phyloP scores from a whole-genome alignment of 2,113 vertebrate genomes.

The Dipodomys ordii region DNA sequence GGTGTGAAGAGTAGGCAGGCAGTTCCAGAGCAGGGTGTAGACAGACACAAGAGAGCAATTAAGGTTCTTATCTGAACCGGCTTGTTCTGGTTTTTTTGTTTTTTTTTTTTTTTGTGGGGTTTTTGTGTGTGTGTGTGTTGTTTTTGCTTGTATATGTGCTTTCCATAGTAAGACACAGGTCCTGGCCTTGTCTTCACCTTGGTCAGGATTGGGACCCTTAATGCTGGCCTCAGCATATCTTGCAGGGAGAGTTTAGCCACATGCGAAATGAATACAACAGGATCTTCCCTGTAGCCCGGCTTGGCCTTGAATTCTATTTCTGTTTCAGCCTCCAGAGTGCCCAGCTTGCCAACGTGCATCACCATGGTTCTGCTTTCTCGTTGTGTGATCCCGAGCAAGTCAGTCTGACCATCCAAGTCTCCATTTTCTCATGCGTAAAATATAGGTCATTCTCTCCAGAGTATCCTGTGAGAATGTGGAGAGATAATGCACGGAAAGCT shows the following conservation, averaged over 20 bases:
- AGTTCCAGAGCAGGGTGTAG: background rate
- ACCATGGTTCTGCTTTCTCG: background rate
- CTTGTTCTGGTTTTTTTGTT: accelerated
- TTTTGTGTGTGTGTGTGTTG: too few relatives aligned
- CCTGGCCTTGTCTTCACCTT: background rate
- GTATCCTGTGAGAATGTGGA: background rate
- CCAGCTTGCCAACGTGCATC: too few relatives aligned
- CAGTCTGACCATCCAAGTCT: background rate
- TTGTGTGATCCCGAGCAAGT: background rate
- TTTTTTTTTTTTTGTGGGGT: too few relatives aligned
- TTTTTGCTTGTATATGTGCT: background rate
- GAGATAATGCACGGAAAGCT: background rate
- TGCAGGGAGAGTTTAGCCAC: background rate
- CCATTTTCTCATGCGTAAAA: background rate
- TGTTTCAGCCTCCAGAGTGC: too few relatives aligned
- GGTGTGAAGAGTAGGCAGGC: constrained; percentile 8
- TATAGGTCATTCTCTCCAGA: background rate
- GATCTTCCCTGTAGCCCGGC: too few relatives aligned
- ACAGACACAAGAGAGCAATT: background rate
- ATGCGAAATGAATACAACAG: background rate
- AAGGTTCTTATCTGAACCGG: background rate
- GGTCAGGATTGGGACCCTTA: background rate
- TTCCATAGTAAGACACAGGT: accelerated
- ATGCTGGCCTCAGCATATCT: background rate
- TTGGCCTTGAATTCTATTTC: too few relatives aligned